Evolutionary conservation across 1,140 invertebrate species (phyloP), one percentile per base, ranked within the genome.

Genomic region (Rhizoglyphus robini): DNA sequence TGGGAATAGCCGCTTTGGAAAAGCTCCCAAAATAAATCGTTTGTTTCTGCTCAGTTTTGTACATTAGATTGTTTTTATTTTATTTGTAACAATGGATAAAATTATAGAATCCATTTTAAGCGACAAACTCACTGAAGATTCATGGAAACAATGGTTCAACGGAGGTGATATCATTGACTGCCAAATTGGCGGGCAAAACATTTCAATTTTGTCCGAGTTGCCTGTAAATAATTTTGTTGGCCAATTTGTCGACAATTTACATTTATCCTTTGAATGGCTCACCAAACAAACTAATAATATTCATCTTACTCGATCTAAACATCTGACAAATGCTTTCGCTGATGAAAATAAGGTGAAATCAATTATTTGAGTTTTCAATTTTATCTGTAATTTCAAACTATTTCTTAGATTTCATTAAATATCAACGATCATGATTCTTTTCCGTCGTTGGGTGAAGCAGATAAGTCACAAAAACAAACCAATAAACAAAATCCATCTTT

Each of bases 11-110:
- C 36, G 18, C n/a, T n/a, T n/a, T n/a, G n/a, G n/a, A n/a, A n/a
- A n/a, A n/a, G n/a, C n/a, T 41, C 36, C 36, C 18, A 41, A 11
- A 18, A 41, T 18, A 18, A 41, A 8, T 11, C 18, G 8, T 11
- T 41, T 41, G 36, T 41, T 41, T 41, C 18, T 41, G 18, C 36
- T n/a, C n/a, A n/a, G n/a, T 11, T 41, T 41, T 41, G 36, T 41
- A 18, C 18, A 41, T 41, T 41, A 41, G n/a, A n/a, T n/a, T n/a
- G n/a, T n/a, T n/a, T 54, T 54, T 54, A 54, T 8, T 54, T 15
- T 29, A 60, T 46, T 38, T 60, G 13, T 38, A 46, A 60, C 13
- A 2, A 60, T 60, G 58, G 58, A 60, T 34, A 34, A 60, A 23
- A 29, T 60, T 11, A 11, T 60, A 18, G 29, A 60, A n/a, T 2